Evolutionary conservation across 23 tunicate genomes (phyloP), one percentile per base, ranked within the genome.

Genomic region (Styela plicata): DNA sequence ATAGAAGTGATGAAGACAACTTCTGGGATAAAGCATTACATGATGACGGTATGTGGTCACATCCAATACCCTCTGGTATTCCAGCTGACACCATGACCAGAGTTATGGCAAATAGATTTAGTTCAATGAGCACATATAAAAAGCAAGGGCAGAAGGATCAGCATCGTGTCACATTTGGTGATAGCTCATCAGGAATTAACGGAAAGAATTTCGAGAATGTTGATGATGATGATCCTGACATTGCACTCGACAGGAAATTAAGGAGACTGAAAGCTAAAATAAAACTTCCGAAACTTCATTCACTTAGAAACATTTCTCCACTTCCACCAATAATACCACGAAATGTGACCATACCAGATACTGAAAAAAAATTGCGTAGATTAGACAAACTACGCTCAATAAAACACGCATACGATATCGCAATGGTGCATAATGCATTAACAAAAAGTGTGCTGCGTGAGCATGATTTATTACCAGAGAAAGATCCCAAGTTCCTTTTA

Each of bases 401-500:
- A 36, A 36, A 76, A 44, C 66, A 76, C 16, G 81, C 81, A 36
- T 76, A 44, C 26, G 66, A 76, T 44, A 18, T 76, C 18, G 81
- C 81, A 24, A 76, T 76, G 81, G 31, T 76, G 22, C 36, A 76
- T 34, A 69, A 76, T 53, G 81, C 81, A 24, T 19, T 44, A 29
- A 27, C 81, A 1, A 36, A 1, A 1, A 52, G 37, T 36, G 44
- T 76, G 81, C 13, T 76, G 16, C 66, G 44, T 33, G 63, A 53
- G 21, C 81, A 76, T 44, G 81, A 57, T 44, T 44, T 76, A 22
- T 71, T 34, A 21, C 36, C 77, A 30, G 36, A 71, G 20, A 71
- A 71, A 21, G 36, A 33, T 3, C 16, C 24, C 5, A 71, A 30
- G 3, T 71, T 30, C 29, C 77, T 71, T 28, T 21, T 30, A 30